Conservation (phyloP, 2,888 invertebrate genomes). For the Hirudinaria manillensis region DNA sequence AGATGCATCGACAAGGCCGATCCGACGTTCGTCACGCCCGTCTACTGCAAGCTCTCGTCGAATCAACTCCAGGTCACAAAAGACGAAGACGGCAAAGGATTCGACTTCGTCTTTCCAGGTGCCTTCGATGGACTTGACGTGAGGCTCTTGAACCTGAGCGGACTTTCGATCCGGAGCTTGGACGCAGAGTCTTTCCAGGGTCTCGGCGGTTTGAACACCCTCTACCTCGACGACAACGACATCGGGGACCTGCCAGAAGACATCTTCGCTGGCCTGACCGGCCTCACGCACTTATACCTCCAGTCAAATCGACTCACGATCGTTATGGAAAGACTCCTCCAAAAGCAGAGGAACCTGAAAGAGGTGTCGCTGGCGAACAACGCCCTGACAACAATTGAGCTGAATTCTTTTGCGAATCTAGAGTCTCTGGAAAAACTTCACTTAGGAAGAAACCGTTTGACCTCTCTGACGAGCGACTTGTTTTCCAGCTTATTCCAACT, state of each 20-base stretch:
- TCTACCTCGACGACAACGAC: constrained; percentile 16
- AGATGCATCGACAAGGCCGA: constrained; percentile 23
- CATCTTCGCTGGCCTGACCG: constrained; percentile 2
- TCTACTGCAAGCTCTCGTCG: constrained; percentile 13
- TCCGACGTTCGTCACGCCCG: neutral
- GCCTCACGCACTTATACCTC: constrained; percentile 12
- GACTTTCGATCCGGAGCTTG: constrained; percentile 9
- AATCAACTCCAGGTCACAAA: neutral
- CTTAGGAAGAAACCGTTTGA: constrained; percentile 6
- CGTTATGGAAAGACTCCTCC: neutral
- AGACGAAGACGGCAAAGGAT: neutral
- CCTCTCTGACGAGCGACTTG: neutral
- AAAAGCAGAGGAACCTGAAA: neutral
- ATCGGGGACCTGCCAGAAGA: neutral
- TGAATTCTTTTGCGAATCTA: constrained; percentile 6
- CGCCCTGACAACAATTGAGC: neutral
- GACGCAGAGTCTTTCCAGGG: neutral
- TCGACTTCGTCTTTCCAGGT: constrained; percentile 17
- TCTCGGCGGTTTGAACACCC: constrained; percentile 10
- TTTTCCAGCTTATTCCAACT: neutral
- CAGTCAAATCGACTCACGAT: constrained; percentile 1
- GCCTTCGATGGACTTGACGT: constrained; percentile 21
- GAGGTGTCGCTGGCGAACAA: constrained; percentile 10
- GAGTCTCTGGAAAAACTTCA: constrained; percentile 6
- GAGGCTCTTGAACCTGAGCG: constrained; percentile 10